Evolutionary conservation across 1,140 invertebrate species (phyloP).

Genomic region (Zeugodacus cucurbitae): DNA sequence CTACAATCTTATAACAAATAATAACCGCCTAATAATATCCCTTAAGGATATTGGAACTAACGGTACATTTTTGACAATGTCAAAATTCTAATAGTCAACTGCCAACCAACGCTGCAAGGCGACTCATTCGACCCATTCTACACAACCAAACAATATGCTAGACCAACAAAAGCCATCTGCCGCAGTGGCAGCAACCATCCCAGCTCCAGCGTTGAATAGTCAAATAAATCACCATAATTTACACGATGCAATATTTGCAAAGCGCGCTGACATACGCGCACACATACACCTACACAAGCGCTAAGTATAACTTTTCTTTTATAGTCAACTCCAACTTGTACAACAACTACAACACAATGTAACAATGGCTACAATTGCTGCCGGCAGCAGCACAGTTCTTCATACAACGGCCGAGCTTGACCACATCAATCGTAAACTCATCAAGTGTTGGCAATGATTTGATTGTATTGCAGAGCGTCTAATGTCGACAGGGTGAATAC

Average conservation of each 20-base stretch:
- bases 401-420: neutral
- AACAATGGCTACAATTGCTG: neutral
- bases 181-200: neutral
- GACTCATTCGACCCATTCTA: too few relatives aligned
- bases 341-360: neutral
- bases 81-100: neutral
- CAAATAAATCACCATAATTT: slow-evolving; percentile 32
- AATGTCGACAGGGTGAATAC: neutral
- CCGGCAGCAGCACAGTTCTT: neutral
- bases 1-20: too few relatives aligned
- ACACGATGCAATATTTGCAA: slow-evolving; percentile 15
- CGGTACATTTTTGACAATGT: neutral
- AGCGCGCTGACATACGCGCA: neutral
- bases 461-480: neutral
- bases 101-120: neutral
- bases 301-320: neutral
- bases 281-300: neutral
- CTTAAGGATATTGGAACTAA: neutral
- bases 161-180: too few relatives aligned
- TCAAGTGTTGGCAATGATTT: slow-evolving; percentile 27
- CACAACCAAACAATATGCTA: too few relatives aligned
- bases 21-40: too few relatives aligned
- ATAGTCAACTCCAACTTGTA: too few relatives aligned
- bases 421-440: slow-evolving; percentile 19
- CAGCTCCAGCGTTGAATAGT: neutral